Percentiles rank a stretch among this genome's conserved stretches.
Evolutionary conservation across 1,140 invertebrate species (phyloP).

Genomic region (Tribolium madens): DNA sequence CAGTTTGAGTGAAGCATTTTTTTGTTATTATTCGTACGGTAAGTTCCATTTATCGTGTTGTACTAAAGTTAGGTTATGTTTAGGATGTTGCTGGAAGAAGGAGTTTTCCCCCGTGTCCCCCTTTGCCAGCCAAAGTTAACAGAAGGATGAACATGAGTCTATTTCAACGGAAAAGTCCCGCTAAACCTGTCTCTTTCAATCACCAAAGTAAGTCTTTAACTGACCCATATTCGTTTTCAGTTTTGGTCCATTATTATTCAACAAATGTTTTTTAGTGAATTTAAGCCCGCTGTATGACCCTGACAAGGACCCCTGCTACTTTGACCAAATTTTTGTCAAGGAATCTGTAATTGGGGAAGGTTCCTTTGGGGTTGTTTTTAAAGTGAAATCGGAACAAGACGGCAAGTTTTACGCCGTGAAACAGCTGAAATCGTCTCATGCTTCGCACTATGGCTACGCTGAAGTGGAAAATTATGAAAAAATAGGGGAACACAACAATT

Average conservation of each 20-base stretch:
- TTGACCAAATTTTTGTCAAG: slow-evolving; percentile 77
- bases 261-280: slow-evolving; percentile 44
- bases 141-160: not conserved
- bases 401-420: slow-evolving; percentile 75
- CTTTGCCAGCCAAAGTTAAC: not conserved
- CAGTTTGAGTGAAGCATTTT: not conserved
- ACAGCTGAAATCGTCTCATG: slow-evolving; percentile 72
- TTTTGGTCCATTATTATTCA: too few species aligned
- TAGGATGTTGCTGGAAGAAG: not conserved
- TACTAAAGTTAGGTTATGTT: slow-evolving; percentile 24
- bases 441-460: slow-evolving; percentile 73
- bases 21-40: not conserved
- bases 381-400: slow-evolving; percentile 76
- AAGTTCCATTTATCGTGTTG: not conserved
- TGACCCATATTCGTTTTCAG: too few species aligned
- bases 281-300: slow-evolving; percentile 54
- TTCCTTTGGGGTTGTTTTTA: slow-evolving; percentile 81
- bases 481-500: slow-evolving; percentile 76
- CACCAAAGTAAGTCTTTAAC: not conserved
- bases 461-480: slow-evolving; percentile 80
- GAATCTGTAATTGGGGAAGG: slow-evolving; percentile 76
- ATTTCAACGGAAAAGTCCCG: not conserved
- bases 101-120: slow-evolving; percentile 1
- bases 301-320: slow-evolving; percentile 63
- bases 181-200: not conserved